Conservation (phyloP, 2,113 vertebrate genomes). For the Chroicocephalus ridibundus region DNA sequence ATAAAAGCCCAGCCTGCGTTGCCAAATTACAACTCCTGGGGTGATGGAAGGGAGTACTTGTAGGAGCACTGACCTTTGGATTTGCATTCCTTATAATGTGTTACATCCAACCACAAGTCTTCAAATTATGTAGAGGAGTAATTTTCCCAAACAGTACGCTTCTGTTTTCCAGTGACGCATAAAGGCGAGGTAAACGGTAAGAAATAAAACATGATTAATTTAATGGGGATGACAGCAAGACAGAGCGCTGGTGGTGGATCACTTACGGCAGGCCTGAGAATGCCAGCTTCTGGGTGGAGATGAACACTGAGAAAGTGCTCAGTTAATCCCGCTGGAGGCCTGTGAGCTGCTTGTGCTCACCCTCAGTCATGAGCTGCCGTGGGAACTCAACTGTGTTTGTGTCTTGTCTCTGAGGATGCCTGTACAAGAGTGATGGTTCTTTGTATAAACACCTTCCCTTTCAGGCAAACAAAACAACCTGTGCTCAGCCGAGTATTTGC, state of each 20-base stretch:
- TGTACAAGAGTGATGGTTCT: not conserved
- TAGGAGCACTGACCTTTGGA: not conserved
- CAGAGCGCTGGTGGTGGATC: not conserved
- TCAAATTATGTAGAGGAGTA: not conserved
- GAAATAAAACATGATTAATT: not conserved
- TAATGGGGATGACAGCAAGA: not conserved
- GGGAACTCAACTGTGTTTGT: not conserved
- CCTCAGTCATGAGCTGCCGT: not conserved
- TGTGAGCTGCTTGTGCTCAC: not conserved
- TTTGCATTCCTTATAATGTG: not conserved
- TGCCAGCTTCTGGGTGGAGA: not conserved
- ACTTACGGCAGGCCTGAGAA: not conserved
- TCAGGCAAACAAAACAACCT: not conserved
- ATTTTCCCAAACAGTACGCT: not conserved
- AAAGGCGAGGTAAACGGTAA: not conserved
- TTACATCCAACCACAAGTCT: not conserved
- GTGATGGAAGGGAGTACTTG: not conserved
- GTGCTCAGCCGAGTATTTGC: not conserved
- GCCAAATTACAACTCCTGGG: not conserved
- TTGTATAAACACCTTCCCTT: not conserved
- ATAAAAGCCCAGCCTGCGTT: not conserved
- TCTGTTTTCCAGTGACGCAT: not conserved
- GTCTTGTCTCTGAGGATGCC: not conserved
- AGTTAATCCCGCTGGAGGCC: not conserved
- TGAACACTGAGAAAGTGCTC: not conserved